Percentiles rank a stretch among this genome's conserved stretches.
Conservation (phyloP, 2,797 vertebrate species). For the Eulemur albifrons region DNA sequence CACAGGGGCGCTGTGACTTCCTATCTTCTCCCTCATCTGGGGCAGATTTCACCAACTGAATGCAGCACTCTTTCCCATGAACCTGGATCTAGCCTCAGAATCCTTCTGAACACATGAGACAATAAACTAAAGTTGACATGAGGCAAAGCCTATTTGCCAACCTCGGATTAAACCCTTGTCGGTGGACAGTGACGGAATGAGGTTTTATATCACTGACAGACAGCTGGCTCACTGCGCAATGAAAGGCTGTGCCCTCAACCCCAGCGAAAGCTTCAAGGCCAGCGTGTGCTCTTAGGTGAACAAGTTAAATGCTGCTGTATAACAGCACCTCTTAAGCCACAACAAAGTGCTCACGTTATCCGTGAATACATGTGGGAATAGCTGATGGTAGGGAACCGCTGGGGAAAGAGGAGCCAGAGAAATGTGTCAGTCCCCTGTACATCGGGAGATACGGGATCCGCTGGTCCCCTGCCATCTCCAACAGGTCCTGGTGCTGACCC, state of each 20-base stretch:
- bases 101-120: neutral
- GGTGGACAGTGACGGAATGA: neutral
- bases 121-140: neutral
- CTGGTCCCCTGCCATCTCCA: neutral
- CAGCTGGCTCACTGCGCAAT: fast-evolving
- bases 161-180: neutral
- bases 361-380: fast-evolving
- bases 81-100: neutral
- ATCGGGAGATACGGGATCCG: fast-evolving
- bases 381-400: neutral
- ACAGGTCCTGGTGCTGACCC: neutral
- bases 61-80: neutral
- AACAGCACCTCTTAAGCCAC: neutral
- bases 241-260: neutral
- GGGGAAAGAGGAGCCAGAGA: neutral
- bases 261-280: neutral
- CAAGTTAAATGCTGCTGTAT: neutral
- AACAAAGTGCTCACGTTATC: neutral
- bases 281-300: neutral
- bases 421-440: neutral
- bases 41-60: neutral
- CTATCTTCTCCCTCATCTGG: too few relatives aligned
- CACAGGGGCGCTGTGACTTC: neutral
- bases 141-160: neutral
- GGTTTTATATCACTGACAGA: neutral